Evolutionary conservation across 1,140 invertebrate species (phyloP), one percentile per base, ranked within the genome.

Genomic region (Drosophila truncata): DNA sequence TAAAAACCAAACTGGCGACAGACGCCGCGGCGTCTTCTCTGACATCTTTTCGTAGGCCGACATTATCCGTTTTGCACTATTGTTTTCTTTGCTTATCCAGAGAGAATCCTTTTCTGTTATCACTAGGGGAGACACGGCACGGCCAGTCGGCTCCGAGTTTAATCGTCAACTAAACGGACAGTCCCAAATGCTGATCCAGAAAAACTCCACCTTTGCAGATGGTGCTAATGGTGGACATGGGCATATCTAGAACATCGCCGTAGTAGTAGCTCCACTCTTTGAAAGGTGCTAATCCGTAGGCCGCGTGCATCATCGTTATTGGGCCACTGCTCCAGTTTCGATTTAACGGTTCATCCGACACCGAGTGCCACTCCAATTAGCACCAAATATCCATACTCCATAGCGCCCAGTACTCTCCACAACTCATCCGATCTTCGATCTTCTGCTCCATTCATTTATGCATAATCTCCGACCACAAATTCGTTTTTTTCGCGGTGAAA

Each of bases 281-380:
- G 54, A 81, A 90, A 90, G 85, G 85, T 90, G 85, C 67, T 90
- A 90, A 90, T 90, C 86, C 46, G 47, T 58, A 33, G 49, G 75
- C 74, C 57, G 74, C 75, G 78, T 79, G 71, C 75, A 66, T 55
- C 72, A 50, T 67, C 60, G 62, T 82, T 82, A 85, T 76, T 90
- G 86, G 70, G 75, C 64, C 78, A 85, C 25, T 90, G 85, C 86
- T 90, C 85, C 42, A 90, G 75, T 61, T 90, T 90, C 50, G 27
- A 74, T 90, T 90, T 90, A 90, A 90, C 85, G 86, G 85, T 90
- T 91, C 78, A 90, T 86, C 73, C 74, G 49, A n/a, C 82, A 33
- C 37, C 57, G 78, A 81, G 65, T 85, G 82, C 72, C 75, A 39
- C 69, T 35, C 46, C 81, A 88, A 88, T 88, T 88, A 88, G 63